Percentiles rank a stretch among this genome's conserved stretches.
Conservation (phyloP, 2,797 vertebrate genomes). For the Acrossocheilus fasciatus region DNA sequence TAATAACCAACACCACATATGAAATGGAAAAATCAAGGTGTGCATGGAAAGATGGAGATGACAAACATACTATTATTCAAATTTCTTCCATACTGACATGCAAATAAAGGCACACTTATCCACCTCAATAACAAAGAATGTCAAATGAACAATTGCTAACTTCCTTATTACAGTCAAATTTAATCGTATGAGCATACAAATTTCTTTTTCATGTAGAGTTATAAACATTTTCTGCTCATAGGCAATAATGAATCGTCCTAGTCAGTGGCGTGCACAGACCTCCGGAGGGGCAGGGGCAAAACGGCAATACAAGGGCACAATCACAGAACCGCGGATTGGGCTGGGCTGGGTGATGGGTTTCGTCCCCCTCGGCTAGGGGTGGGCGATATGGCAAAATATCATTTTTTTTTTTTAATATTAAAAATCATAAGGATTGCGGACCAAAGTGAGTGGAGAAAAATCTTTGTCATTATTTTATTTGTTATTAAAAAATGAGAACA, state of each 20-base stretch:
- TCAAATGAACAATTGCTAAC: neutral
- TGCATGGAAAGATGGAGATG: conserved; percentile 21
- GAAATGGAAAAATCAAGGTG: neutral
- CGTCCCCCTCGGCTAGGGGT: too few species aligned
- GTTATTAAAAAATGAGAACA: too few species aligned
- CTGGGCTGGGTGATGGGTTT: too few species aligned
- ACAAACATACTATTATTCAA: neutral
- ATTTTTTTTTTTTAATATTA: too few species aligned
- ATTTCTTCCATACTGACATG: neutral
- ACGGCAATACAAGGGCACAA: too few species aligned
- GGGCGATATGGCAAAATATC: too few species aligned
- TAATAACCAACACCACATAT: neutral
- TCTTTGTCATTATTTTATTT: too few species aligned
- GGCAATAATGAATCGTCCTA: neutral
- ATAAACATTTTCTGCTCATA: neutral
- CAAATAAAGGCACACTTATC: conserved; percentile 25
- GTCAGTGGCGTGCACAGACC: too few species aligned
- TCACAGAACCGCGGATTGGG: too few species aligned
- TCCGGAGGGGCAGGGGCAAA: too few species aligned
- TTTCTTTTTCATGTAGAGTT: neutral
- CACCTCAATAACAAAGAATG: neutral
- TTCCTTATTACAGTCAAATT: conserved; percentile 10
- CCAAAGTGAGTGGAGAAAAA: too few species aligned
- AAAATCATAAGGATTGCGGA: too few species aligned
- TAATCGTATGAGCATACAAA: neutral